Conservation (phyloP, 2,888 invertebrate species). For the Hemaris fuciformis region DNA sequence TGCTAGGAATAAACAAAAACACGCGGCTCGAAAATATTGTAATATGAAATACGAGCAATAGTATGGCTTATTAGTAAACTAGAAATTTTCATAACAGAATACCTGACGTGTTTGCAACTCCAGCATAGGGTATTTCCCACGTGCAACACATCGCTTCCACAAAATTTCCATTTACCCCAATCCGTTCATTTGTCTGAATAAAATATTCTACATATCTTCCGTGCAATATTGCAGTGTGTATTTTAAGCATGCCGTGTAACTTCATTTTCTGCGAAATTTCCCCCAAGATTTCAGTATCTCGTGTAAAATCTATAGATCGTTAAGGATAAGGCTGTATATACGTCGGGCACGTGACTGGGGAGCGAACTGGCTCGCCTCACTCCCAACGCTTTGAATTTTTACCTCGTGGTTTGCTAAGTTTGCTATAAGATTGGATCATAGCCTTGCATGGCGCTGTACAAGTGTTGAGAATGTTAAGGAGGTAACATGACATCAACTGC, state of each 20-base stretch:
- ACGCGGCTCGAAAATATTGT: too few species aligned
- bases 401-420: background rate
- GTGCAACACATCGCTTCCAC: too few species aligned
- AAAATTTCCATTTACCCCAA: background rate
- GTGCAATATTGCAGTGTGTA: background rate
- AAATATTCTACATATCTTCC: background rate
- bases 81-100: too few species aligned
- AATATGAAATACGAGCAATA: too few species aligned
- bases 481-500: too few species aligned
- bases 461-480: background rate
- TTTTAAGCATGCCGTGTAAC: conserved; percentile 14
- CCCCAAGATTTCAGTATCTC: conserved; percentile 13
- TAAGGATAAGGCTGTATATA: conserved; percentile 11
- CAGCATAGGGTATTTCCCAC: too few species aligned
- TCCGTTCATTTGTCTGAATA: background rate
- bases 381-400: background rate
- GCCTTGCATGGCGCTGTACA: too few species aligned
- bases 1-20: too few species aligned
- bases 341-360: conserved; percentile 12
- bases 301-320: conserved; percentile 14
- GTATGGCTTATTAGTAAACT: too few species aligned
- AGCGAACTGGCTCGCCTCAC: background rate
- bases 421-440: background rate
- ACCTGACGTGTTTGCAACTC: too few species aligned
- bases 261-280: conserved; percentile 14